Percentiles rank a stretch among this genome's conserved stretches.
phyloP scores from a whole-genome alignment of 2,113 vertebrate genomes.

The Emydura subglobosa region DNA sequence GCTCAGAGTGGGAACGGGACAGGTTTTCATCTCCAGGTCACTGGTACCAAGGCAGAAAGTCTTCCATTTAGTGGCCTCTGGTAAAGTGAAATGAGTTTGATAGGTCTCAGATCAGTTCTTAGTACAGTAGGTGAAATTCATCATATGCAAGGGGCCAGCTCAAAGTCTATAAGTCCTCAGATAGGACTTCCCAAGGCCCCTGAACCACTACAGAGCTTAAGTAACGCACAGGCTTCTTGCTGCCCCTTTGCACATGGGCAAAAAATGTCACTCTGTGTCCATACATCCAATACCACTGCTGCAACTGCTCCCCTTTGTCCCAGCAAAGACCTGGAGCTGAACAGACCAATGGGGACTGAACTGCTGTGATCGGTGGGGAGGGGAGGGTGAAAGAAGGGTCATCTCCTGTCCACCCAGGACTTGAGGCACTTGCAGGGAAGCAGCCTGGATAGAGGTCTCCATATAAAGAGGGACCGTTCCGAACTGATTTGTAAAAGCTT shows the following conservation, averaged over 20 bases:
- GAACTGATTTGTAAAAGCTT: rapidly evolving
- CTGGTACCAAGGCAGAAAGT: not conserved
- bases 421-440: rapidly evolving
- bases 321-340: rapidly evolving
- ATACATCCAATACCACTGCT: not conserved
- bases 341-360: not conserved
- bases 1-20: not conserved
- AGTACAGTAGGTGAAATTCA: not conserved
- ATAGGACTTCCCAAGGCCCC: not conserved
- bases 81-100: not conserved
- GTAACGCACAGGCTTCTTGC: not conserved
- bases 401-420: rapidly evolving
- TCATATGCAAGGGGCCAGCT: not conserved
- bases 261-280: not conserved
- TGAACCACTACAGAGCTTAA: not conserved
- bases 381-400: too few species aligned
- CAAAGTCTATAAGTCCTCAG: rapidly evolving
- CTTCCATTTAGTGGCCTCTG: not conserved
- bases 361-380: not conserved
- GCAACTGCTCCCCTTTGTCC: not conserved
- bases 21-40: not conserved
- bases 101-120: rapidly evolving
- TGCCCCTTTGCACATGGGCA: rapidly evolving
- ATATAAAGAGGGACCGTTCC: not conserved
- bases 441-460: not conserved